Base-by-base conservation (phyloP, 2,888 invertebrate genomes). In the Zeuzera pyrina region DNA sequence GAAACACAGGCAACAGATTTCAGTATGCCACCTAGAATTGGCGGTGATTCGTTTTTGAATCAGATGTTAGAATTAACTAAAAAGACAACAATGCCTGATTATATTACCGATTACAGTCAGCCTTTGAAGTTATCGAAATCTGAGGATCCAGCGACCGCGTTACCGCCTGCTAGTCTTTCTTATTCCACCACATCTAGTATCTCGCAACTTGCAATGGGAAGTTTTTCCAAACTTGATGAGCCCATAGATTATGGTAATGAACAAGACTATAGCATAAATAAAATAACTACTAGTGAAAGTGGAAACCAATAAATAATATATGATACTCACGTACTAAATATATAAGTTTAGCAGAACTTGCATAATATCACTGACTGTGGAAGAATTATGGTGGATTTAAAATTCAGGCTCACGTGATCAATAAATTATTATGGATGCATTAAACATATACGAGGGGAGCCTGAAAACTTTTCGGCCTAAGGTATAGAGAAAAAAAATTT, bases 81-180 rank as follows among this genome's bases (percentile, higher is more conserved):
- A 41, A 85, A 85, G 52, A 84, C 84, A 1, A 84, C 84, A 2
- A 74, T 83, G 69, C 72, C 84, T 1, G 84, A 84, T 47, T 85
- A 84, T 41, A 60, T 78, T 42, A 52, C 71, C 2, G 84, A 85
- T 41, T 78, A 78, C 35, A 73, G 81, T 36, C 88, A 88, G 33
- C 85, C 87, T 25, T 49, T 85, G 7, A 90, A 89, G 62, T 69
- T 89, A 29, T 70, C 86, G 3, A 89, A 88, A 61, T 62, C 79
- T 15, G 87, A 86, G 41, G 87, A 87, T 36, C 70, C 84, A 34
- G 52, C 68, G 8, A 66, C 72, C 10, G 66, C 81, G 28, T 57
- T 84, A 36, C 79, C 86, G 40, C 63, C 85, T 8, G 77, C 86
- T 38, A 68, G 79, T 43, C 78, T 84, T 40, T 61, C 83, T 0